These are phyloP conservation scores for Sula dactylatra DNA, from an alignment of 2,113 vertebrate genomes.

Conservation along the genomic window DNA sequence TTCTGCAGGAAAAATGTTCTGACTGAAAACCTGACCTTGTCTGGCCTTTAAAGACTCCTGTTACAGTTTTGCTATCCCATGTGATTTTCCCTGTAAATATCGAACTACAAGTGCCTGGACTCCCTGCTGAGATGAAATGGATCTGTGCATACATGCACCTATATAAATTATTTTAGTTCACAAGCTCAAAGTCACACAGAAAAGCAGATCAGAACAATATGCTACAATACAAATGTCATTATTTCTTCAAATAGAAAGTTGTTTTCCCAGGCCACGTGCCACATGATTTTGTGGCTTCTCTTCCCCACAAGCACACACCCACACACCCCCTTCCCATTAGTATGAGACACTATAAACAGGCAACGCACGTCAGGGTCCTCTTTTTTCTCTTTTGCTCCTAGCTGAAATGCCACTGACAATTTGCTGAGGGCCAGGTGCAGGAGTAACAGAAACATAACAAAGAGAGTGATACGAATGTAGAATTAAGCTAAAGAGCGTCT, in stretches of 20 bases:
- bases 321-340: accelerated
- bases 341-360: not conserved
- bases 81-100: not conserved
- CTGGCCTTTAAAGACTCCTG: not conserved
- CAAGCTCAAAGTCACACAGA: not conserved
- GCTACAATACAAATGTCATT: not conserved
- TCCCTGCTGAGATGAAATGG: not conserved
- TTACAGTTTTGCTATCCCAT: not conserved
- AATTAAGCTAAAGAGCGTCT: not conserved
- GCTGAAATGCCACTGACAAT: not conserved
- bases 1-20: not conserved
- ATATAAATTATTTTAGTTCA: not conserved
- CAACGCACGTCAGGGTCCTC: not conserved
- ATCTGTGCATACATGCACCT: not conserved
- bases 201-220: not conserved
- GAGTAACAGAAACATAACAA: not conserved
- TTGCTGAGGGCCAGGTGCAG: not conserved
- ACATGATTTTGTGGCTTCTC: not conserved
- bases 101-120: not conserved
- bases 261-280: not conserved
- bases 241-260: not conserved
- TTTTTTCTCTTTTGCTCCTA: not conserved
- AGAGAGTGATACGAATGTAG: not conserved
- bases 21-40: not conserved
- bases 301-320: not conserved